These are phyloP conservation scores for Phyto melanocephala DNA, from an alignment of 2,888 invertebrate genomes.

Conservation along the genomic window DNA sequence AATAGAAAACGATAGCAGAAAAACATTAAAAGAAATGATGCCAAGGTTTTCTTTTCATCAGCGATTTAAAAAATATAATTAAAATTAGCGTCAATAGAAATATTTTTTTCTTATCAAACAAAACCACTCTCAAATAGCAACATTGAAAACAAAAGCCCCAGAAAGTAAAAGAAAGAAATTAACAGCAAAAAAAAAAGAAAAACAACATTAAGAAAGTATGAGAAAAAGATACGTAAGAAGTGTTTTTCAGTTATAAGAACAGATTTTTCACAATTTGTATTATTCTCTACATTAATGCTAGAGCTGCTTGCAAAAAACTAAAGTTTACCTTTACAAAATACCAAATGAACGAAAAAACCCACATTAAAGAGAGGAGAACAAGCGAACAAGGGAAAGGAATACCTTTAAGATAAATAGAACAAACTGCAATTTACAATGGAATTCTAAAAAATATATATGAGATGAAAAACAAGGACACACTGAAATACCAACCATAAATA, in stretches of 20 bases:
- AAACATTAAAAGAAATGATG: slow-evolving; percentile 23
- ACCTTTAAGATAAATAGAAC: slow-evolving; percentile 33
- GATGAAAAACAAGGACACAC: slow-evolving; percentile 19
- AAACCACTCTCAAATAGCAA: slow-evolving; percentile 9
- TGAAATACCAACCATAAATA: neutral
- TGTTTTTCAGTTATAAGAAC: slow-evolving; percentile 21
- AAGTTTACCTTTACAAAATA: slow-evolving; percentile 29
- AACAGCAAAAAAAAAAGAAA: neutral
- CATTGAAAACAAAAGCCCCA: slow-evolving; percentile 20
- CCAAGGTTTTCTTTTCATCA: slow-evolving; percentile 49
- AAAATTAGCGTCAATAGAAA: slow-evolving; percentile 55
- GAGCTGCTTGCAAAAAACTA: neutral
- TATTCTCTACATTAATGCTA: neutral
- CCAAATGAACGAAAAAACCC: neutral
- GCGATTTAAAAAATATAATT: slow-evolving; percentile 50
- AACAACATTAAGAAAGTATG: neutral
- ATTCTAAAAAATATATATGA: neutral
- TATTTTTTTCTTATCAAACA: slow-evolving; percentile 18
- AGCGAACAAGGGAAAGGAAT: neutral
- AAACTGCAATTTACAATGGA: slow-evolving; percentile 13
- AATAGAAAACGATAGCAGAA: neutral
- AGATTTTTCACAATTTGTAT: neutral
- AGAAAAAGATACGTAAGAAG: slow-evolving; percentile 30
- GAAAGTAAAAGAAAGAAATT: neutral
- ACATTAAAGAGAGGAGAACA: neutral